phyloP scores from a whole-genome alignment of 2,888 invertebrate genomes.

The Cataglyphis rosenhaueri region DNA sequence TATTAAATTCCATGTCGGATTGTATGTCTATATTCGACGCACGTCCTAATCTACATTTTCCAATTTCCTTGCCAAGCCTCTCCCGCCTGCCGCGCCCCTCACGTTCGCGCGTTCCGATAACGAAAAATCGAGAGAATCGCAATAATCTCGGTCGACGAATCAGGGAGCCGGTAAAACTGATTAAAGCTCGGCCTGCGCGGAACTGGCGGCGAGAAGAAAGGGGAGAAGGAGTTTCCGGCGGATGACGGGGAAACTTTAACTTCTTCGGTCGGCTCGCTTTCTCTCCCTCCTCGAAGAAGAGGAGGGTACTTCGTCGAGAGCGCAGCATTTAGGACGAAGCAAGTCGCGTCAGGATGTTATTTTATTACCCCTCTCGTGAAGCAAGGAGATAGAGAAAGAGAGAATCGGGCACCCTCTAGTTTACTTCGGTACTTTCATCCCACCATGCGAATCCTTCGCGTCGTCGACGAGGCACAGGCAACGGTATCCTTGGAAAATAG shows the following conservation, averaged over 20 bases:
- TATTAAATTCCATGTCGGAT: slow-evolving; percentile 59
- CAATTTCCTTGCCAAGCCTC: slow-evolving; percentile 64
- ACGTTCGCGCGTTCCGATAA: slow-evolving; percentile 47
- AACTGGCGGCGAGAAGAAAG: neutral
- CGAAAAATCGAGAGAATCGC: slow-evolving; percentile 70
- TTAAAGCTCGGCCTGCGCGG: slow-evolving; percentile 61
- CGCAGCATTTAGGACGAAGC: slow-evolving; percentile 61
- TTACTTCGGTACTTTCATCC: slow-evolving; percentile 40
- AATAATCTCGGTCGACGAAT: slow-evolving; percentile 61
- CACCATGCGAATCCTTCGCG: slow-evolving; percentile 41
- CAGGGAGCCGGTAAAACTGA: slow-evolving; percentile 65
- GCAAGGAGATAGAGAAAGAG: neutral
- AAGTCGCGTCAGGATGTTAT: slow-evolving; percentile 74
- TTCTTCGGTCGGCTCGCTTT: slow-evolving; percentile 62
- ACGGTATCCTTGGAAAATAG: slow-evolving; percentile 59
- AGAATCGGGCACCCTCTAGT: slow-evolving; percentile 71
- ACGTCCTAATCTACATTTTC: slow-evolving; percentile 73
- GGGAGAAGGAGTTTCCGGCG: slow-evolving; percentile 35
- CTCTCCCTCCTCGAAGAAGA: slow-evolving; percentile 27
- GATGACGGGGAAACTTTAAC: slow-evolving; percentile 67
- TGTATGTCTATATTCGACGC: slow-evolving; percentile 59
- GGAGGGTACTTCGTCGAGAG: slow-evolving; percentile 43
- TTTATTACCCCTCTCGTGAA: slow-evolving; percentile 79
- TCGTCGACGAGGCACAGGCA: slow-evolving; percentile 51
- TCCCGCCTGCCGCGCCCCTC: slow-evolving; percentile 39